Evolutionary conservation across 2,113 vertebrate species (phyloP).

Genomic region (Anser brachyrhynchus): DNA sequence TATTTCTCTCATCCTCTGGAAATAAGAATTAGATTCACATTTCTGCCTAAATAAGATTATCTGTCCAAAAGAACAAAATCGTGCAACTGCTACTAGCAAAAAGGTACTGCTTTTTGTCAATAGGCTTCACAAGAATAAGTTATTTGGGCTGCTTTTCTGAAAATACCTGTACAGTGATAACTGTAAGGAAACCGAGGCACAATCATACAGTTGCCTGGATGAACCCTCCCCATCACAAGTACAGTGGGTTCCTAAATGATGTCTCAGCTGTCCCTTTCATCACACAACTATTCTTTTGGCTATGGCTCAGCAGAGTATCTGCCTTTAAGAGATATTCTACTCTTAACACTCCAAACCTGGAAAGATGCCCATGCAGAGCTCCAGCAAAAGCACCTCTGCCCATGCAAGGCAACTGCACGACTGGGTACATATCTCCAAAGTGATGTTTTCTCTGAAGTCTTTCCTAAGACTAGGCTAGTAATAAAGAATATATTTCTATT

Average conservation of each 20-base stretch:
- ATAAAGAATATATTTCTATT: background rate
- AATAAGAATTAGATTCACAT: background rate
- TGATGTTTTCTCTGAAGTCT: background rate
- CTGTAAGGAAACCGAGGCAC: background rate
- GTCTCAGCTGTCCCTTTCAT: background rate
- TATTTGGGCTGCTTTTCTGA: background rate
- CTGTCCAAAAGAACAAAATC: background rate
- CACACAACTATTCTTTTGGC: background rate
- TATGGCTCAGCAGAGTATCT: background rate
- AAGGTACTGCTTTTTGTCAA: background rate
- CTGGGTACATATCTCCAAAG: background rate
- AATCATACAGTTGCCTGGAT: accelerated
- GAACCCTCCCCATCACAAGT: background rate
- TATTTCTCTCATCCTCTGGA: background rate
- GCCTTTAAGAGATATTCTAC: background rate
- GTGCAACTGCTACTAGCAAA: background rate
- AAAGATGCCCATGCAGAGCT: background rate
- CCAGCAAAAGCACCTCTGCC: background rate
- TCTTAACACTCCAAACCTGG: background rate
- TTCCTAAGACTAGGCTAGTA: background rate
- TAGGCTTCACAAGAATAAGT: background rate
- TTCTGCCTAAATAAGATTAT: constrained; percentile 1
- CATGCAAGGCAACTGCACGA: background rate
- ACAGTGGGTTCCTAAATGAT: background rate
- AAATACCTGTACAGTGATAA: background rate